phyloP scores from a whole-genome alignment of 2,888 invertebrate species.

The Cenopis cana region DNA sequence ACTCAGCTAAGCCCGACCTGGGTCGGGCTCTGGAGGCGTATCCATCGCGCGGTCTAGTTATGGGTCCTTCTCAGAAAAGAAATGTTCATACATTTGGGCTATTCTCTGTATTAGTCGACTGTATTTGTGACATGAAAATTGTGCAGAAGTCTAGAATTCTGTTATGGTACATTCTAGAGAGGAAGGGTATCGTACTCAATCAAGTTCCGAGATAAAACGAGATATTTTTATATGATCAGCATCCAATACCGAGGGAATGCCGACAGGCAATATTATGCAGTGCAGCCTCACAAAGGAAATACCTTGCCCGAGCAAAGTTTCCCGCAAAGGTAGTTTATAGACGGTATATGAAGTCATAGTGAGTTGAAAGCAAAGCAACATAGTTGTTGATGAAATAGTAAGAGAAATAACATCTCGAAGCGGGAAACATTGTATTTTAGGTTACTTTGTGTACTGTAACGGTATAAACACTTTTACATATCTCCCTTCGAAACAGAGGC shows the following conservation, averaged over 20 bases:
- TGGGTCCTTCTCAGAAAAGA: no score
- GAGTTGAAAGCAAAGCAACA: slow-evolving; percentile 9
- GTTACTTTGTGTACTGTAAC: no score
- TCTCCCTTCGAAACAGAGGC: no score
- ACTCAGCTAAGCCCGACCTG: no score
- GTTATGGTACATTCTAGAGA: not conserved
- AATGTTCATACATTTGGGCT: no score
- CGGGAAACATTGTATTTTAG: not conserved
- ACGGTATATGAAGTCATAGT: slow-evolving; percentile 9
- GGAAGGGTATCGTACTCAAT: not conserved
- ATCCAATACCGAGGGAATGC: not conserved
- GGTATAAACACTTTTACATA: no score
- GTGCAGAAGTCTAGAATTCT: no score
- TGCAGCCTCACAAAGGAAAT: slow-evolving; percentile 19
- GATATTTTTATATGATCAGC: slow-evolving; percentile 3
- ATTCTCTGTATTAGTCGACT: no score
- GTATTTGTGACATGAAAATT: no score
- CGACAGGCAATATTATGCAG: slow-evolving; percentile 23
- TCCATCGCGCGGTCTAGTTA: no score
- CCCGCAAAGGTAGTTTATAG: slow-evolving; percentile 6
- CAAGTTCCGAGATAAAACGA: not conserved
- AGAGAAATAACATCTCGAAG: not conserved
- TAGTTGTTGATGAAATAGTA: not conserved
- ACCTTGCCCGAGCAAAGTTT: slow-evolving; percentile 7
- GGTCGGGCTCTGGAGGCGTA: no score